Conservation (phyloP, 2,888 invertebrate species). For the Melanargia galathea region DNA sequence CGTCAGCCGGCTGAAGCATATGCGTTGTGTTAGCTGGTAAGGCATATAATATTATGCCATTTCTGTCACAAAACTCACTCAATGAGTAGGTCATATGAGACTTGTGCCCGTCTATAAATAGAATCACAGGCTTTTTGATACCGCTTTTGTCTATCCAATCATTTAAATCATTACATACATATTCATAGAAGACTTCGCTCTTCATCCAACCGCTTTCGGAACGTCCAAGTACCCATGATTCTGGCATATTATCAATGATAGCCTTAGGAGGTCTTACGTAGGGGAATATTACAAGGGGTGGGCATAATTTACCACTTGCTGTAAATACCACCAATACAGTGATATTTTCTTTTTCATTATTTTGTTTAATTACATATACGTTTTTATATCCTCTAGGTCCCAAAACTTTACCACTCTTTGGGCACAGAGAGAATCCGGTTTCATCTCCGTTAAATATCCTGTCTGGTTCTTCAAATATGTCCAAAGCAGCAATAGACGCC, state of each 20-base stretch:
- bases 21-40: not conserved
- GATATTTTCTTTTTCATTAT: not conserved
- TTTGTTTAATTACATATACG: not conserved
- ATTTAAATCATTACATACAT: not conserved
- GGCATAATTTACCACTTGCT: not conserved
- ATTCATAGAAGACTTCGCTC: not conserved
- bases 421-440: slow-evolving; percentile 44
- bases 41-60: not conserved
- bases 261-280: slow-evolving; percentile 41
- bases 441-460: slow-evolving; percentile 40
- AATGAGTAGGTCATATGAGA: not conserved
- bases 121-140: not conserved
- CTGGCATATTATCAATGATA: slow-evolving; percentile 43
- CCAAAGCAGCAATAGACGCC: not conserved
- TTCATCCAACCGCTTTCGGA: slow-evolving; percentile 40
- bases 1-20: not conserved
- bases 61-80: not conserved
- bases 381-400: slow-evolving; percentile 36
- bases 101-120: not conserved
- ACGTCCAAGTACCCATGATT: slow-evolving; percentile 35
- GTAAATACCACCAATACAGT: not conserved
- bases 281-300: slow-evolving; percentile 38
- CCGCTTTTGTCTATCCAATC: not conserved
- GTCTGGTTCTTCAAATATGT: not conserved
- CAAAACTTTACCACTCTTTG: slow-evolving; percentile 45